Evolutionary conservation across 2,797 vertebrate species (phyloP).

Genomic region (Pampus argenteus): DNA sequence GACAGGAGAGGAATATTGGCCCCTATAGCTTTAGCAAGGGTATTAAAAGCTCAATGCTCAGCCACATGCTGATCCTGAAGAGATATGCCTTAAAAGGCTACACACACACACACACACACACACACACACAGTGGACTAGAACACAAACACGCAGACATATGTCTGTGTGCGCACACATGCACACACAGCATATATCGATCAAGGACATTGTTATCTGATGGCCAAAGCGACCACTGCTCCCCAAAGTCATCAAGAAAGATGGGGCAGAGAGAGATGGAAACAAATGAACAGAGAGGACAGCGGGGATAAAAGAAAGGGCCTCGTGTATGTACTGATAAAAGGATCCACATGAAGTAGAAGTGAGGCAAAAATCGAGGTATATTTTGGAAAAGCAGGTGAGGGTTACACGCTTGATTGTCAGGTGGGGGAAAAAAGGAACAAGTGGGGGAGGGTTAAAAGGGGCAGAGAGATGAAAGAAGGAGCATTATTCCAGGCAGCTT

Average conservation of each 20-base stretch:
- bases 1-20: constrained; percentile 49
- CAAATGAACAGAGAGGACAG: constrained; percentile 42
- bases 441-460: neutral
- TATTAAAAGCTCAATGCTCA: constrained; percentile 75
- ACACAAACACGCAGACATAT: constrained; percentile 5
- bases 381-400: constrained; percentile 7
- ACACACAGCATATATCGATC: constrained; percentile 59
- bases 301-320: constrained; percentile 32
- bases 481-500: constrained; percentile 39
- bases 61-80: constrained; percentile 68
- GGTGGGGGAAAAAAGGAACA: constrained; percentile 21
- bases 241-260: constrained; percentile 75
- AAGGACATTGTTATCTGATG: constrained; percentile 75
- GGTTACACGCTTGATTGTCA: constrained; percentile 20
- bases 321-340: constrained; percentile 16
- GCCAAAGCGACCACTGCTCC: constrained; percentile 63
- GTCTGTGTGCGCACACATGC: neutral
- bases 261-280: constrained; percentile 43
- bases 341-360: constrained; percentile 17
- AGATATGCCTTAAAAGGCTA: constrained; percentile 69
- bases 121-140: constrained; percentile 24
- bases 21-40: constrained; percentile 56
- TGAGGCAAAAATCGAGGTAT: constrained; percentile 20
- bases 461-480: constrained; percentile 10
- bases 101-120: constrained; percentile 20